Evolutionary conservation across 2,888 invertebrate genomes (phyloP), one percentile per base, ranked within the genome.

Genomic region (Phortica okadai): DNA sequence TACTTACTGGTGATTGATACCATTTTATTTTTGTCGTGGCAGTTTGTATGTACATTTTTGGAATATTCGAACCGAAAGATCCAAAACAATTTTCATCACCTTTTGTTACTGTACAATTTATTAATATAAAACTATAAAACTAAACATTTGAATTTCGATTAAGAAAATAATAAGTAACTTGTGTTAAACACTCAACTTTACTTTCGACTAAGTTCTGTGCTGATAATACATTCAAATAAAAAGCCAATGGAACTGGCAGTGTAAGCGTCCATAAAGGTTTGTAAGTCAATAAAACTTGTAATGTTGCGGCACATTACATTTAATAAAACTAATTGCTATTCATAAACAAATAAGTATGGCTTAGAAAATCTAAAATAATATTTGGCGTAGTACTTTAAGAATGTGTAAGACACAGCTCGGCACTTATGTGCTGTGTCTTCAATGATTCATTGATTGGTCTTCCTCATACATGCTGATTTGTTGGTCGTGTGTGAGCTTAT

Each of bases 401-500:
- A 67, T 25, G 62, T 50, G 14, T 50, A 50, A 16, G 10, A 62
- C 62, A 62, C 56, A 56, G 16, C 56, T 14, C 16, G 7, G 56
- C 56, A 10, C 33, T 33, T 5, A 33, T 33, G 4, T 4, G 33
- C 33, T 33, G 33, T 33, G 33, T 33, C 33, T 33, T 33, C 33
- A 33, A 33, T 33, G 33, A 2, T 2, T 33, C 33, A 33, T 33
- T 33, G 33, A 33, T 33, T 33, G 33, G 3, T 33, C 33, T 33
- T 33, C 4, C 1, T 2, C 33, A 33, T 33, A 4, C 4, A 33
- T 33, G 33, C 33, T 33, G 33, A 33, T 69, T 50, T 16, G 21
- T 69, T 45, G 16, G 44, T 44, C 45, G 42, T 45, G 8, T 62
- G 16, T 6, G 21, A 4, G 25, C 0, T 81, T 77, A 88, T 76